phyloP scores from a whole-genome alignment of 2,888 invertebrate species.

The Sepiola atlantica region DNA sequence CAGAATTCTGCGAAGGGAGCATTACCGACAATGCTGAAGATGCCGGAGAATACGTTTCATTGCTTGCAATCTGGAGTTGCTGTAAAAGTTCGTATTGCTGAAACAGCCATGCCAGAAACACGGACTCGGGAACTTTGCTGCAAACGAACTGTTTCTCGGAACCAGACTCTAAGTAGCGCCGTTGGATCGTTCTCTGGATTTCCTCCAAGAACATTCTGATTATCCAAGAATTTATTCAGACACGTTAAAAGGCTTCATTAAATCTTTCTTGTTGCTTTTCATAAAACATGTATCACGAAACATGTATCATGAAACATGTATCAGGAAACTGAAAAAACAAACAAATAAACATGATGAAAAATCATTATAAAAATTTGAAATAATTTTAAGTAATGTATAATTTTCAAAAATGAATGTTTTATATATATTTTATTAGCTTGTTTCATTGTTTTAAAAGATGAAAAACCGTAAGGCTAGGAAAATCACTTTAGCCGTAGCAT shows the following conservation, averaged over 20 bases:
- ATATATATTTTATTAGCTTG: background rate
- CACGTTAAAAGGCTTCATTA: background rate
- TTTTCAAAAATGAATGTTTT: background rate
- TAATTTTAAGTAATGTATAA: background rate
- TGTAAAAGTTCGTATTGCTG: conserved; percentile 21
- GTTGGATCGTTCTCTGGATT: conserved; percentile 38
- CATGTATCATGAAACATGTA: background rate
- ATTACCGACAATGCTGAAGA: background rate
- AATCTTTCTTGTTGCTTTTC: background rate
- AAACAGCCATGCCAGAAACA: conserved; percentile 21
- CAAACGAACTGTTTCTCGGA: conserved; percentile 34
- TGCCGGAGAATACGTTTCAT: background rate
- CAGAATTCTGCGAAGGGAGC: background rate
- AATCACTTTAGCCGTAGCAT: background rate
- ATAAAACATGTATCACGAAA: background rate
- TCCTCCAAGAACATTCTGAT: conserved; percentile 34
- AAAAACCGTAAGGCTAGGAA: background rate
- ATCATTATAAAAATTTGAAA: background rate
- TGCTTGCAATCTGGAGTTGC: background rate
- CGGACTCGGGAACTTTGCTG: background rate
- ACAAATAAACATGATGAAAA: background rate
- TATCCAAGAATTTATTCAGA: background rate
- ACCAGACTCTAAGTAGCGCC: background rate
- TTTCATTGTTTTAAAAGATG: too few relatives aligned
- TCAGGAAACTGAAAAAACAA: background rate